Evolutionary conservation across 1,140 invertebrate species (phyloP), one percentile per base, ranked within the genome.

Genomic region (Micrasema minimum): DNA sequence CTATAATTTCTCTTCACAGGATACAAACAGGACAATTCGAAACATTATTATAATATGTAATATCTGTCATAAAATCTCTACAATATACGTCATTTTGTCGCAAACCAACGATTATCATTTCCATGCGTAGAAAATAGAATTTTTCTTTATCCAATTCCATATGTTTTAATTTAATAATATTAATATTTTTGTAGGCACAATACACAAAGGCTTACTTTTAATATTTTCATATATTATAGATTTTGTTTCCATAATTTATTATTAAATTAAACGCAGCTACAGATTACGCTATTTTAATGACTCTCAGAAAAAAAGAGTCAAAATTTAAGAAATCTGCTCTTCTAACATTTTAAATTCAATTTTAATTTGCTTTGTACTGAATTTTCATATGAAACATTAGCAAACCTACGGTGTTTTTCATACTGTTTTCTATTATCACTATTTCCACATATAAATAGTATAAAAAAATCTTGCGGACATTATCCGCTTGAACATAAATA

Each of bases 231-330:
- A 65, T 65, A 65, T 64, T 65, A 48, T 48, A 26, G 26, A 10
- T 65, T 65, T 43, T 14, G 45, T 65, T 65, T n/a, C n/a, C 23
- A 46, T 43, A 14, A 23, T 48, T 65, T 65, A 16, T 23, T 26
- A 20, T 65, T 31, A 48, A 41, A 61, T 55, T 55, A n/a, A 55
- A 55, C 2, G 23, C 11, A 9, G 3, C 35, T 61, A 2, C 16
- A n/a, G 41, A 12, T 43, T 2, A 43, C n/a, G 2, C 23, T 1
- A 11, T 51, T 26, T 26, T 7, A 51, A 51, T 51, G 14, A 10
- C 50, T 11, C 20, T n/a, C n/a, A n/a, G n/a, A n/a, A n/a, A n/a
- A n/a, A n/a, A n/a, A n/a, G n/a, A n/a, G n/a, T n/a, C n/a, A n/a
- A n/a, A n/a, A n/a, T n/a, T n/a, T n/a, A n/a, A n/a, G n/a, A n/a